A percentile compares a stretch with the other conserved stretches of the same genome.
These are phyloP conservation scores for Peribatodes rhomboidaria DNA, from an alignment of 2,888 invertebrate species.

Conservation along the genomic window DNA sequence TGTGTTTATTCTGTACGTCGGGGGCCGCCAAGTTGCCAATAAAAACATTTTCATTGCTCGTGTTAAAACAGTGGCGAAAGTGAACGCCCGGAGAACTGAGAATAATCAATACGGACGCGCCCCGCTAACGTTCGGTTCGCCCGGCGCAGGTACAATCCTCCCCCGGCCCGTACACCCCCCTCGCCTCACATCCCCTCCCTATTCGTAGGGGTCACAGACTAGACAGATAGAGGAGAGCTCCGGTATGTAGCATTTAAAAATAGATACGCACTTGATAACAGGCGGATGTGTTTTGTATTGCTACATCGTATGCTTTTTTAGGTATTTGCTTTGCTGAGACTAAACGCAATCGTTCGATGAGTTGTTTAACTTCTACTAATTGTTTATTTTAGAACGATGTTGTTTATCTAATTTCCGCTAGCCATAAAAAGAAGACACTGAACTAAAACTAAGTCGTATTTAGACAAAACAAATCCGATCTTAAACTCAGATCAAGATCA, in stretches of 20 bases:
- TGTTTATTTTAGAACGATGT: too few species aligned
- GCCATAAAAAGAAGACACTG: background rate
- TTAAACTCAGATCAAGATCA: constrained; percentile 1
- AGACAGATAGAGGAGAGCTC: constrained; percentile 58
- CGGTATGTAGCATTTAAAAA: constrained; percentile 47
- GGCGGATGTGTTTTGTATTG: constrained; percentile 5
- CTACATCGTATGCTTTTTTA: too few species aligned
- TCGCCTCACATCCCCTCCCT: constrained; percentile 48
- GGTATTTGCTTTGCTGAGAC: background rate
- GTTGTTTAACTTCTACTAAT: too few species aligned
- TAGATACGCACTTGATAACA: constrained; percentile 33
- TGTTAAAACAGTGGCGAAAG: constrained; percentile 86
- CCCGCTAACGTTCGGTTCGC: constrained; percentile 59
- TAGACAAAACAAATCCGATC: background rate
- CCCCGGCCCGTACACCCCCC: constrained; percentile 40
- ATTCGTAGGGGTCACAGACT: constrained; percentile 64
- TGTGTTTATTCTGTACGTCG: constrained; percentile 70
- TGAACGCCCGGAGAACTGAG: constrained; percentile 71
- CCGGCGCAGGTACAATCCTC: constrained; percentile 76
- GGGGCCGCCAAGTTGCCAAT: constrained; percentile 74
- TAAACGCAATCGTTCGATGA: too few species aligned
- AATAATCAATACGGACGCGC: constrained; percentile 66
- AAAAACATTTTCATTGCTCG: constrained; percentile 83
- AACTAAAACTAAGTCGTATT: background rate
- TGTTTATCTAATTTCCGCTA: too few species aligned